Conservation (phyloP, 1,140 invertebrate genomes). For the Asobara japonica region DNA sequence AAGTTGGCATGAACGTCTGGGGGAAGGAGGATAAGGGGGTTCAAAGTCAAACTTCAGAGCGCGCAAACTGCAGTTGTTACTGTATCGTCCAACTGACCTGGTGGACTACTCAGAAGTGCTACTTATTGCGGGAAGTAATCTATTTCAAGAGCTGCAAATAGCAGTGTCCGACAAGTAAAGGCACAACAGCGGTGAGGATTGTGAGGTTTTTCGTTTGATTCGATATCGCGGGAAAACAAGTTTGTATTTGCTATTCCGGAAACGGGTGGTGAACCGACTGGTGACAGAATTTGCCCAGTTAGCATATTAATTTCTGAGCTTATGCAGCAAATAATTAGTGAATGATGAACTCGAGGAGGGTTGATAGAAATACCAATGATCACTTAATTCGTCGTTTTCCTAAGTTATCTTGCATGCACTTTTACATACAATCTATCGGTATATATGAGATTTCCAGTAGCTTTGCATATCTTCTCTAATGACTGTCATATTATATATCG, state of each 20-base stretch:
- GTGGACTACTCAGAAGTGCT: neutral
- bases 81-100: slow-evolving; percentile 16
- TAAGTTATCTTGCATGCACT: too few species aligned
- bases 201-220: neutral
- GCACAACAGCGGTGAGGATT: neutral
- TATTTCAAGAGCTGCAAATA: slow-evolving; percentile 6
- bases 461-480: too few species aligned
- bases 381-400: too few species aligned
- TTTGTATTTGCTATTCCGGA: neutral
- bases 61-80: slow-evolving; percentile 42
- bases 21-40: slow-evolving; percentile 42
- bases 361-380: too few species aligned
- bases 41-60: slow-evolving; percentile 47
- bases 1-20: neutral
- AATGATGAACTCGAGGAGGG: too few species aligned
- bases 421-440: too few species aligned
- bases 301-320: too few species aligned
- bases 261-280: neutral
- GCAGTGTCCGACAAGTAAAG: neutral
- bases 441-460: too few species aligned
- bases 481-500: too few species aligned
- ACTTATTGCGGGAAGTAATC: neutral
- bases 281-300: too few species aligned
- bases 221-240: too few species aligned
- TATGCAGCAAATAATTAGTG: too few species aligned